phyloP scores from a whole-genome alignment of 2,113 vertebrate genomes.

The Tetrax tetrax region DNA sequence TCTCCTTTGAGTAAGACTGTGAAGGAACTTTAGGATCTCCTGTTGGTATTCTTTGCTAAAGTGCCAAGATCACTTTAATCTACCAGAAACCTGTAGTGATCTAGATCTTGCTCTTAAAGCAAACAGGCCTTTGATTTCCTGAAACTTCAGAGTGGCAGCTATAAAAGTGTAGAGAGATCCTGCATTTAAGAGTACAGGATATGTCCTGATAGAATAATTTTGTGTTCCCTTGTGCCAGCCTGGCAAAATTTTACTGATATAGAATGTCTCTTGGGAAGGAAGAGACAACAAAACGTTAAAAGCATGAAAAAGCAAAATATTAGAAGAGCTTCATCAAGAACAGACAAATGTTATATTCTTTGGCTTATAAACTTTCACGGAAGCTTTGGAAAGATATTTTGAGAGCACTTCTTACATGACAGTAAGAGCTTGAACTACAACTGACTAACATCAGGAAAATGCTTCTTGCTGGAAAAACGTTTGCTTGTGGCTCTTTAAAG shows the following conservation, averaged over 20 bases:
- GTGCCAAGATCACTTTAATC: not conserved
- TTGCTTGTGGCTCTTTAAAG: not conserved
- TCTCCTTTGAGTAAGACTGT: not conserved
- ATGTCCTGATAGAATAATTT: not conserved
- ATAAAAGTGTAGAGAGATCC: not conserved
- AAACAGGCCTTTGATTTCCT: not conserved
- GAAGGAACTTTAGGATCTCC: not conserved
- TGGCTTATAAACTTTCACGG: not conserved
- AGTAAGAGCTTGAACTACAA: not conserved
- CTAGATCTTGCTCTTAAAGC: not conserved
- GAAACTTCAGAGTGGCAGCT: not conserved
- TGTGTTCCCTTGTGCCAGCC: not conserved
- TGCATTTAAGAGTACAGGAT: not conserved
- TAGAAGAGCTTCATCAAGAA: not conserved
- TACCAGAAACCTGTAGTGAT: not conserved
- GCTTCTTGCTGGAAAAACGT: not conserved
- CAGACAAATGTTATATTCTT: not conserved
- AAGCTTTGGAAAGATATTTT: not conserved
- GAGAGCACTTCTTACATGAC: not conserved
- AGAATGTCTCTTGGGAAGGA: not conserved
- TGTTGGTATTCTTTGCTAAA: not conserved
- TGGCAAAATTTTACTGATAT: not conserved
- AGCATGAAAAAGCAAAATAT: not conserved
- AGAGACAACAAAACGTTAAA: not conserved
- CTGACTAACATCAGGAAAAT: not conserved